Conservation (phyloP, 2,888 invertebrate genomes). For the Cephus pygmeus region DNA sequence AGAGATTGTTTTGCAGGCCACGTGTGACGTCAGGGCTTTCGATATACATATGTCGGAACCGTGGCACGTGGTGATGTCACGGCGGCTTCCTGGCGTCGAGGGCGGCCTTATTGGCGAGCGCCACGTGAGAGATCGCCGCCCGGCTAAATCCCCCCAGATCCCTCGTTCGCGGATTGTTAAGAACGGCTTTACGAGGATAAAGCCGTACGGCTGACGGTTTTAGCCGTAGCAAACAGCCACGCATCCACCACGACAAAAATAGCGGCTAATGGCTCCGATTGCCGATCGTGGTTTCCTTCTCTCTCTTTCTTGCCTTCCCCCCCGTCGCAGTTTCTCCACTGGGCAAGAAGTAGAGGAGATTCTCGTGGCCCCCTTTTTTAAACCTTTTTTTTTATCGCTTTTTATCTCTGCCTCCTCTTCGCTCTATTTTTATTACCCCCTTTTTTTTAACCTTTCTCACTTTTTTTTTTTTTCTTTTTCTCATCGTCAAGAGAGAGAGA, state of each 20-base stretch:
- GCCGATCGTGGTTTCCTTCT: conserved; percentile 30
- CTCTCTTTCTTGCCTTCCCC: neutral
- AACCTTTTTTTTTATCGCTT: too few species aligned
- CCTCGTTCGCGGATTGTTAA: conserved; percentile 14
- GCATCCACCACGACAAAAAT: conserved; percentile 42
- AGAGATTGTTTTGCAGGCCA: conserved; percentile 10
- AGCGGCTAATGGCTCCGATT: conserved; percentile 45
- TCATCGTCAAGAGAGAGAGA: neutral
- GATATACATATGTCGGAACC: conserved; percentile 2
- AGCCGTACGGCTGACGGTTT: conserved; percentile 26
- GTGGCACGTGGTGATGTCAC: conserved; percentile 1
- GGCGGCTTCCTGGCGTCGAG: neutral
- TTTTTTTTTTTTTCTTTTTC: neutral
- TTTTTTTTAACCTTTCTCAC: neutral
- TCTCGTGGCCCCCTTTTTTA: conserved; percentile 2
- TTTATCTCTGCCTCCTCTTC: neutral
- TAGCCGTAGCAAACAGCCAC: conserved; percentile 37
- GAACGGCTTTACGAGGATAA: conserved; percentile 14
- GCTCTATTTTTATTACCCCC: neutral
- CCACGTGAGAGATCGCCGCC: too few species aligned
- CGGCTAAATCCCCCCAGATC: conserved; percentile 17
- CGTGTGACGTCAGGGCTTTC: conserved; percentile 4
- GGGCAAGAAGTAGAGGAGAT: conserved; percentile 28
- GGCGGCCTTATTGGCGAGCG: neutral
- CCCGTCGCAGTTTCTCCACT: conserved; percentile 23